These are phyloP conservation scores for Paralvinella palmiformis DNA, from an alignment of 1,140 invertebrate species.

Conservation along the genomic window DNA sequence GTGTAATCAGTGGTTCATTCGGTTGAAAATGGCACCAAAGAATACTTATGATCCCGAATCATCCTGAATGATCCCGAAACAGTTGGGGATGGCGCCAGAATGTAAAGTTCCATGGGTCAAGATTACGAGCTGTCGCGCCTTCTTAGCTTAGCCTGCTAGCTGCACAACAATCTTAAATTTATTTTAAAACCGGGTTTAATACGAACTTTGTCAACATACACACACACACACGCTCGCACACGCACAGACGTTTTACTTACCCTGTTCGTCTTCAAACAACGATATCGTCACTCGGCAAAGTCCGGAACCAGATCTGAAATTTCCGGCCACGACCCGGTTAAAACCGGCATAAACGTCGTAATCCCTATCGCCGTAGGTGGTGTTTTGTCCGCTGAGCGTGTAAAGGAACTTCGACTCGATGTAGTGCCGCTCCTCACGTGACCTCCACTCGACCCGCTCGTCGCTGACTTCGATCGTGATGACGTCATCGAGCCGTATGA, in stretches of 20 bases:
- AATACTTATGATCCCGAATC: too few species aligned
- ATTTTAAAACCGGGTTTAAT: too few species aligned
- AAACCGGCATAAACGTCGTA: slow-evolving; percentile 37
- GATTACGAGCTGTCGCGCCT: too few species aligned
- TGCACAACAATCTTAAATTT: too few species aligned
- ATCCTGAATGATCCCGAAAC: too few species aligned
- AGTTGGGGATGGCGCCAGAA: too few species aligned
- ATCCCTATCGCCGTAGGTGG: slow-evolving; percentile 25
- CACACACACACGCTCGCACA: not conserved
- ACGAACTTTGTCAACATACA: too few species aligned
- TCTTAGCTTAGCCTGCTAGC: too few species aligned
- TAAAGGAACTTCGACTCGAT: slow-evolving; percentile 41
- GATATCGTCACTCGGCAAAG: slow-evolving; percentile 38
- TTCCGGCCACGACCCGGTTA: slow-evolving; percentile 42
- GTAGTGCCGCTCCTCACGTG: slow-evolving; percentile 30
- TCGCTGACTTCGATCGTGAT: slow-evolving; percentile 29
- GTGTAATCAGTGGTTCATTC: too few species aligned
- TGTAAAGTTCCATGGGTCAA: too few species aligned
- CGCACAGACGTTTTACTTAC: slow-evolving; percentile 13
- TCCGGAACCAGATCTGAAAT: slow-evolving; percentile 39
- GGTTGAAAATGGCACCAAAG: too few species aligned
- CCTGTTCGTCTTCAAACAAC: slow-evolving; percentile 25
- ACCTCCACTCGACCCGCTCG: slow-evolving; percentile 36
- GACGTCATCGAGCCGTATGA: slow-evolving; percentile 7
- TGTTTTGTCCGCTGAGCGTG: slow-evolving; percentile 33